Base-by-base conservation (phyloP, 2,797 vertebrate genomes). In the Craterocephalus amniculus region DNA sequence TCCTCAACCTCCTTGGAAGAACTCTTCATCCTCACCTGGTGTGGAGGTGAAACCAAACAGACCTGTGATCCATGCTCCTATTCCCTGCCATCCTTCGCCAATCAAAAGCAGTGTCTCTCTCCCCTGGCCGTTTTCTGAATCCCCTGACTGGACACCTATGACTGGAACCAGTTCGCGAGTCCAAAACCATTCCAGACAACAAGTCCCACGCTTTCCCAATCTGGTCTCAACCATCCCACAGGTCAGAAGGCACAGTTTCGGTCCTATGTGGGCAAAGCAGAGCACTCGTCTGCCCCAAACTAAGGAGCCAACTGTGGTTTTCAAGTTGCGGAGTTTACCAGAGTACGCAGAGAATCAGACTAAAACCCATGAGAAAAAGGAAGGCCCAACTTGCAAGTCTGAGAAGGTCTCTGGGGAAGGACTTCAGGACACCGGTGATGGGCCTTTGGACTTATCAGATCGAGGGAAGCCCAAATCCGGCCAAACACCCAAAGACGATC, bases 401-500 rank as follows among this genome's bases (percentile, higher is more conserved):
- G 87, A 91, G 35, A 85, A 32, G 18, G 79, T 74, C 7, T 79
- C 87, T 20, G 81, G 72, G 12, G 88, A 91, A 66, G 80, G 63
- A 10, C 34, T 67, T 5, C 79, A 31, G 70, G 87, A 90, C 24
- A 32, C 14, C 2, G 70, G 13, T 0, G 94, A 95, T 2, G 71
- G 81, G 13, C 95, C 95, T 35, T 77, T 95, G 61, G 95, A 95
- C 75, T 87, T 95, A 4, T 95, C 95, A 0, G 93, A 92, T 27
- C 67, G 76, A n/a, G 87, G 91, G 4, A 88, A 85, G 71, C 72
- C 81, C 57, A 92, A 92, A 77, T 59, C 76, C 12, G 78, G n/a
- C 49, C 71, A 79, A 14, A 35, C 14, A 0, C 26, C 48, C 5
- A 69, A 26, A 68, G 60, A 63, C 11, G 62, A 83, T 18, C 65